Conservation (phyloP, 2,113 vertebrate species). For the Cyanoramphus novaezelandiae region DNA sequence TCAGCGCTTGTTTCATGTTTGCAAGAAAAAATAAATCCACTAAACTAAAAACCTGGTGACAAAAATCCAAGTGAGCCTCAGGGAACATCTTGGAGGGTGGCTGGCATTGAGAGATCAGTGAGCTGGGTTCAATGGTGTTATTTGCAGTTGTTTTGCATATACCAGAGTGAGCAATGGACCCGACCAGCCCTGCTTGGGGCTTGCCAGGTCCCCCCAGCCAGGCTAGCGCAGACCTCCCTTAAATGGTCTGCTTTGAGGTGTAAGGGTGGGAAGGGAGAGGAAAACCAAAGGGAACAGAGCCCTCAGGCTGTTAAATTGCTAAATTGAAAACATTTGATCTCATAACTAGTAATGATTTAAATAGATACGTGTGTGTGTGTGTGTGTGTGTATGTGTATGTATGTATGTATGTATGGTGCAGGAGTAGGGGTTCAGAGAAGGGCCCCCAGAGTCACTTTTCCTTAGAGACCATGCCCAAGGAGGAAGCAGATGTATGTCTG, state of each 20-base stretch:
- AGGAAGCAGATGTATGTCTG: rapidly evolving
- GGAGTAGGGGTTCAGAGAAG: neutral
- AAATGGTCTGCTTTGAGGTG: neutral
- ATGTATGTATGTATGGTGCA: neutral
- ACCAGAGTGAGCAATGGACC: neutral
- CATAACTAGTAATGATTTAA: neutral
- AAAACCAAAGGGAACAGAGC: neutral
- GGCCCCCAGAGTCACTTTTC: neutral
- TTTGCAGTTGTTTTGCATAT: neutral
- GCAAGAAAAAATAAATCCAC: neutral
- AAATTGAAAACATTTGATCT: neutral
- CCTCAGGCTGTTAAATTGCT: neutral
- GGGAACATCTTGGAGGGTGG: neutral
- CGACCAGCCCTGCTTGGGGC: neutral
- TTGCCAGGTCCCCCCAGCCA: neutral
- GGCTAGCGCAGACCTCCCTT: neutral
- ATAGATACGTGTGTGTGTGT: neutral
- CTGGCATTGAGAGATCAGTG: neutral
- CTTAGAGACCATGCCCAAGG: neutral
- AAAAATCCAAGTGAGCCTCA: neutral
- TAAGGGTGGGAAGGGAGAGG: neutral
- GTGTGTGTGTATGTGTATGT: rapidly evolving
- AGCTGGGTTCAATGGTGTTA: neutral
- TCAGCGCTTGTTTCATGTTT: neutral
- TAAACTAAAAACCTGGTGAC: neutral